Evolutionary conservation across 2,113 vertebrate genomes (phyloP).

Genomic region (Odontophorus gujanensis): DNA sequence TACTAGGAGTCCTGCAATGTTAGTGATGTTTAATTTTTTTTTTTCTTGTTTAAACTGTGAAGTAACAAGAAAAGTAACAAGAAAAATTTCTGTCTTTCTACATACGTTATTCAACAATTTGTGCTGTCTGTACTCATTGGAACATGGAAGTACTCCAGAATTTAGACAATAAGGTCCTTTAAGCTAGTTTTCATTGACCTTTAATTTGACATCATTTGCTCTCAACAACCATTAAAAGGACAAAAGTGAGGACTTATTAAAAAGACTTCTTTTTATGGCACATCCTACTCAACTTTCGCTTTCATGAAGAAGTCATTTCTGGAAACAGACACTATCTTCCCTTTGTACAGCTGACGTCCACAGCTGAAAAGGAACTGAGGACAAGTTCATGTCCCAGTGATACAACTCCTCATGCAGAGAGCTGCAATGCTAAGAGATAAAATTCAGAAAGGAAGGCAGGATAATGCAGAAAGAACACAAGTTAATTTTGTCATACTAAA

Average conservation of each 20-base stretch:
- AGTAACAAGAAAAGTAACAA: background rate
- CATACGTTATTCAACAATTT: slow-evolving; percentile 6
- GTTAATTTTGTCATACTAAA: background rate
- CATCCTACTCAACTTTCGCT: background rate
- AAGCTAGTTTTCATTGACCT: slow-evolving; percentile 4
- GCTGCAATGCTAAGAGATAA: background rate
- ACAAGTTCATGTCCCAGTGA: background rate
- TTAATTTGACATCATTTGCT: slow-evolving; percentile 20
- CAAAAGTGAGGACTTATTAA: background rate
- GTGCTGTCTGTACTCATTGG: background rate
- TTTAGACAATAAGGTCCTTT: background rate
- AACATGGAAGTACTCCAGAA: slow-evolving; percentile 29
- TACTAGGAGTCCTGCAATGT: background rate
- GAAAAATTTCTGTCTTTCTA: background rate
- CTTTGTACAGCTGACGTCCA: background rate
- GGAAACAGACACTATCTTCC: background rate
- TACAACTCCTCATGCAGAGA: background rate
- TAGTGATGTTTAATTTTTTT: background rate
- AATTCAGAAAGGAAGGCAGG: background rate
- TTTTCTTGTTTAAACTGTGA: background rate
- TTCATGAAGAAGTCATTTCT: background rate
- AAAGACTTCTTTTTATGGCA: background rate
- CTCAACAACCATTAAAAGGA: slow-evolving; percentile 10
- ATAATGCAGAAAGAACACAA: rapidly evolving
- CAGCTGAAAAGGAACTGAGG: background rate